Conservation (phyloP, 1,140 invertebrate genomes). For the Glossosoma conforme region DNA sequence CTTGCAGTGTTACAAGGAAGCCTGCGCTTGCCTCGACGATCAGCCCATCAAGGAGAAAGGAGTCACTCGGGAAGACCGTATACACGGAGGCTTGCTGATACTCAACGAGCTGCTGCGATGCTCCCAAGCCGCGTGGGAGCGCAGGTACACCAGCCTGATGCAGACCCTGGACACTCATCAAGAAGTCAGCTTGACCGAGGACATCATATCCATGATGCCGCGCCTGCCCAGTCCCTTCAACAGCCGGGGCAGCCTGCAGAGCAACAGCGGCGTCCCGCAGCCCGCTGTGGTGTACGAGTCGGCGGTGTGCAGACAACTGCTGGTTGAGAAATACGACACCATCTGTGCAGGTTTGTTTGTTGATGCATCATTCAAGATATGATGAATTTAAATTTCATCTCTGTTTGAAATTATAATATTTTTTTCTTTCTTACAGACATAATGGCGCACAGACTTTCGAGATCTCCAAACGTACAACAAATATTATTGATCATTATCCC, state of each 20-base stretch:
- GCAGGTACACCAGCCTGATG: constrained; percentile 69
- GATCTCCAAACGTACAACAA: constrained; percentile 81
- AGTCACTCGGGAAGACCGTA: constrained; percentile 80
- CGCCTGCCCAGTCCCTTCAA: constrained; percentile 54
- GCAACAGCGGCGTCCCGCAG: constrained; percentile 43
- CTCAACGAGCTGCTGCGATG: constrained; percentile 92
- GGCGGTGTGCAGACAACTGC: constrained; percentile 75
- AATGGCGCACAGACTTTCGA: constrained; percentile 68
- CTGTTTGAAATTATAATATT: not conserved
- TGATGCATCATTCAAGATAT: not conserved
- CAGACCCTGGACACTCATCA: constrained; percentile 45
- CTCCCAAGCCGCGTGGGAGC: constrained; percentile 86
- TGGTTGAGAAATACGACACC: constrained; percentile 78
- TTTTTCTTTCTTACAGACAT: constrained; percentile 53
- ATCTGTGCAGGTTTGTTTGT: constrained; percentile 59
- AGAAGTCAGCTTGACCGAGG: constrained; percentile 49
- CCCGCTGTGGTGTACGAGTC: constrained; percentile 71
- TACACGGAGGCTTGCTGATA: constrained; percentile 90
- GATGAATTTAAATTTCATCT: not conserved
- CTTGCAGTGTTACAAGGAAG: constrained; percentile 88
- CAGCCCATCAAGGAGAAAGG: constrained; percentile 66
- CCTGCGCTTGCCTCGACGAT: constrained; percentile 74
- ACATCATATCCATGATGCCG: constrained; percentile 56
- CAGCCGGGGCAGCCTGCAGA: constrained; percentile 50
- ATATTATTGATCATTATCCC: constrained; percentile 84